These are phyloP conservation scores for Xestoiulus laeticollis DNA, from an alignment of 2,888 invertebrate species.

Conservation along the genomic window DNA sequence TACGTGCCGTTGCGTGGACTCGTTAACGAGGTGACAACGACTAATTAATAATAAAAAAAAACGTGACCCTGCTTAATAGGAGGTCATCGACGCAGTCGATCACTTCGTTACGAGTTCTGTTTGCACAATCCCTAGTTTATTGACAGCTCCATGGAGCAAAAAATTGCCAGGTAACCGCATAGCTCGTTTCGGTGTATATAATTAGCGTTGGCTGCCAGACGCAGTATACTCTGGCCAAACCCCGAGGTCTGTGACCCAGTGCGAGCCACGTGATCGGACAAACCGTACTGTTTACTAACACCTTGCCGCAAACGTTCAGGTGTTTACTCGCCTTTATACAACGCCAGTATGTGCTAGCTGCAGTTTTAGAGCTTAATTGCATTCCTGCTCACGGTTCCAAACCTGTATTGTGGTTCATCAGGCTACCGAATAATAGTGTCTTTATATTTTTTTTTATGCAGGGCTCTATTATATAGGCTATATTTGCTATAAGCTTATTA, in stretches of 20 bases:
- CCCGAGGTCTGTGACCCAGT: not conserved
- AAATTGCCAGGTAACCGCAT: conserved; percentile 9
- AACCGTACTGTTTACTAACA: conserved; percentile 18
- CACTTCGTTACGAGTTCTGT: not conserved
- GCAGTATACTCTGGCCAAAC: not conserved
- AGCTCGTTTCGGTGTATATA: not conserved
- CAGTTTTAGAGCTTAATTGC: too few species aligned
- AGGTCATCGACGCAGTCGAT: not conserved
- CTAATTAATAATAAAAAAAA: conserved; percentile 13
- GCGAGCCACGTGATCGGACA: not conserved
- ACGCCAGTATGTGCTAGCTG: too few species aligned
- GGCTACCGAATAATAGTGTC: too few species aligned
- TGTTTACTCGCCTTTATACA: too few species aligned
- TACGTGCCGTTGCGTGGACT: not conserved
- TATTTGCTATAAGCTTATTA: too few species aligned
- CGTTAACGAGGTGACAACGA: not conserved
- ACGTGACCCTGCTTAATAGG: not conserved
- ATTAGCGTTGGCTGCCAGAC: not conserved
- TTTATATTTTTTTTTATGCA: too few species aligned
- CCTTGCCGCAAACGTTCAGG: not conserved
- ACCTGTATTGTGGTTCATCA: too few species aligned
- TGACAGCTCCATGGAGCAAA: not conserved
- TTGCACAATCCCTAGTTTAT: not conserved
- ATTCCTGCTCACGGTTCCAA: too few species aligned
- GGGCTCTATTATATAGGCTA: too few species aligned